These are phyloP conservation scores for Nothura maculosa DNA, from an alignment of 2,797 vertebrate species.

Conservation along the genomic window DNA sequence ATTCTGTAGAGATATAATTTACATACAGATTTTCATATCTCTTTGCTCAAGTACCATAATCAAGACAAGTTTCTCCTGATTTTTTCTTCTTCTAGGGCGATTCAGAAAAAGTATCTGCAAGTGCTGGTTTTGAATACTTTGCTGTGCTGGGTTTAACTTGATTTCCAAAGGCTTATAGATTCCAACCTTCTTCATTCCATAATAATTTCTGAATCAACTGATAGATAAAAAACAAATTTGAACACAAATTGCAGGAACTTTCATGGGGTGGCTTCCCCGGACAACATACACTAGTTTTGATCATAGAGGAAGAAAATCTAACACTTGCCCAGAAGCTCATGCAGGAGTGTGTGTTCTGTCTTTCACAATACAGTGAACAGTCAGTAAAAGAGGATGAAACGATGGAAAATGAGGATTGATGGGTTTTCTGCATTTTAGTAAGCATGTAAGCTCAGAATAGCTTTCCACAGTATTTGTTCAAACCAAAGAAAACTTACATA, in stretches of 20 bases:
- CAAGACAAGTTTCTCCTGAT: not conserved
- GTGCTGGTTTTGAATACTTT: not conserved
- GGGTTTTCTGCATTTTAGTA: not conserved
- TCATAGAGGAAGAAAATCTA: not conserved
- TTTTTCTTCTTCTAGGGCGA: not conserved
- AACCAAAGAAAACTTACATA: not conserved
- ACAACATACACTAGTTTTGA: accelerated
- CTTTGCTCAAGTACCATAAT: not conserved
- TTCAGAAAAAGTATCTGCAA: not conserved
- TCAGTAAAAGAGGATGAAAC: not conserved
- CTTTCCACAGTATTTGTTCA: not conserved
- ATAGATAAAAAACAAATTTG: not conserved
- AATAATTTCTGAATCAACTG: not conserved
- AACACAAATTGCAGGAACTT: not conserved
- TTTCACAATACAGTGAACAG: not conserved
- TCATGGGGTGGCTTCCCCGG: not conserved
- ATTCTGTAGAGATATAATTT: not conserved
- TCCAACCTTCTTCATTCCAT: not conserved
- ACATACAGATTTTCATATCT: not conserved
- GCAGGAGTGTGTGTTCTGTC: no score
- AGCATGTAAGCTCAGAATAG: not conserved
- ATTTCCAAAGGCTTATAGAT: not conserved
- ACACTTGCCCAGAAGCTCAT: not conserved
- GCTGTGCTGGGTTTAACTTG: not conserved
- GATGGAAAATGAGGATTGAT: not conserved